A percentile compares a stretch with the other conserved stretches of the same genome.
Evolutionary conservation across 2,888 invertebrate species (phyloP).

Genomic region (Conistra vaccinii): DNA sequence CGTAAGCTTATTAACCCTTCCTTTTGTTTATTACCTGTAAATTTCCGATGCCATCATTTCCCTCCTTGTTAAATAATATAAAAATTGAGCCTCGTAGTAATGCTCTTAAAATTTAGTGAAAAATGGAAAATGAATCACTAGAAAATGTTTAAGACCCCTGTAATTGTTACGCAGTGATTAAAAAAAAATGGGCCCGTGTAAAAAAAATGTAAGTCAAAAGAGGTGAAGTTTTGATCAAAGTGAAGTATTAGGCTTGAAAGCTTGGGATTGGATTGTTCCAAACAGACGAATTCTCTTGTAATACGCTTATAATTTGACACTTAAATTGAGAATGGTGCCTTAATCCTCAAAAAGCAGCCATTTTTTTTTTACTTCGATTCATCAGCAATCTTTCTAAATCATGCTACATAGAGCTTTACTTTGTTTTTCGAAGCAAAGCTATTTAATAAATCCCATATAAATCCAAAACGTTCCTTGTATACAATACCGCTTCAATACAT

Average conservation of each 20-base stretch:
- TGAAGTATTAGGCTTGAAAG: slow-evolving; percentile 9
- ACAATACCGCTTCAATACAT: not conserved
- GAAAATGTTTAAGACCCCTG: slow-evolving; percentile 29
- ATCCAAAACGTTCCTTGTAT: not conserved
- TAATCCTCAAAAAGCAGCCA: not conserved
- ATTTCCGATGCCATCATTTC: slow-evolving; percentile 70
- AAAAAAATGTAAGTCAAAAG: slow-evolving; percentile 36
- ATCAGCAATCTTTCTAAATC: not conserved
- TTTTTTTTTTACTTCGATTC: not conserved
- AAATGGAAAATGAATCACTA: slow-evolving; percentile 35
- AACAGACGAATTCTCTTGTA: slow-evolving; percentile 23
- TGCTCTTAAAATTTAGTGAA: slow-evolving; percentile 36
- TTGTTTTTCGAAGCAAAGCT: not conserved
- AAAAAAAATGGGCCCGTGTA: slow-evolving; percentile 24
- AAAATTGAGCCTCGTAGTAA: slow-evolving; percentile 65
- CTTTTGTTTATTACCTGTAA: slow-evolving; percentile 73
- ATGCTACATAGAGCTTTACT: not conserved
- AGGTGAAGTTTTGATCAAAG: slow-evolving; percentile 43
- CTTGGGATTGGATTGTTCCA: slow-evolving; percentile 23
- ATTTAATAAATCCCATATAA: not conserved
- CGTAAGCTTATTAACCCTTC: slow-evolving; percentile 85
- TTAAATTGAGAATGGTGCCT: slow-evolving; percentile 24
- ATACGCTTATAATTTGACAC: slow-evolving; percentile 32
- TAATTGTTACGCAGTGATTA: slow-evolving; percentile 40
- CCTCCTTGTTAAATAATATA: slow-evolving; percentile 66